These are phyloP conservation scores for Globia sparganii DNA, from an alignment of 2,888 invertebrate species.

Conservation along the genomic window DNA sequence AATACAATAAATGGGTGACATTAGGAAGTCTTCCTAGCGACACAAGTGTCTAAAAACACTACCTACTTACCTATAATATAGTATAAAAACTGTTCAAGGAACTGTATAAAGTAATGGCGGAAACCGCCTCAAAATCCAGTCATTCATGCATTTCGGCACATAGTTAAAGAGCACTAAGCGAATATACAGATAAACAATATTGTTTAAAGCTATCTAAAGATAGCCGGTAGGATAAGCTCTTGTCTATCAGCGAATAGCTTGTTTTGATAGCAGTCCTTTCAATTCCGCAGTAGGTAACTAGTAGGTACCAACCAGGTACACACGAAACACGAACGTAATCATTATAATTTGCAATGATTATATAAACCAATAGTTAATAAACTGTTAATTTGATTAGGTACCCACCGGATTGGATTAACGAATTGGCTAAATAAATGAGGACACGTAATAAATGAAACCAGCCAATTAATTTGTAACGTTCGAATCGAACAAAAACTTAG, in stretches of 20 bases:
- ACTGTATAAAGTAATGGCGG: background rate
- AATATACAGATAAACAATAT: slow-evolving; percentile 1
- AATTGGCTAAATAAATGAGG: slow-evolving; percentile 35
- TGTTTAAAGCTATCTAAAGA: slow-evolving; percentile 3
- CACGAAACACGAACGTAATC: background rate
- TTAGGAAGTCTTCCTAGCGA: background rate
- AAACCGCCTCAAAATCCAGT: background rate
- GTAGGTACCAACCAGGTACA: background rate
- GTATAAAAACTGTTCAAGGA: background rate
- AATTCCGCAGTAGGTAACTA: background rate
- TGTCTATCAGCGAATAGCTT: slow-evolving; percentile 4
- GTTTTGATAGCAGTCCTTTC: slow-evolving; percentile 4
- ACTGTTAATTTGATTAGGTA: slow-evolving; percentile 31
- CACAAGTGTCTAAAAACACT: background rate
- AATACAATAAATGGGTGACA: background rate
- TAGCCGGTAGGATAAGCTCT: background rate
- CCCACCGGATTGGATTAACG: slow-evolving; percentile 25
- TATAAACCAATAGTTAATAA: slow-evolving; percentile 43
- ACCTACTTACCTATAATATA: background rate
- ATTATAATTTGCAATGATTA: slow-evolving; percentile 31
- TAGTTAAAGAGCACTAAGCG: slow-evolving; percentile 1
- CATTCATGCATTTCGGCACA: background rate
- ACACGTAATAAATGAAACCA: slow-evolving; percentile 51
- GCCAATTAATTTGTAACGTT: slow-evolving; percentile 45
- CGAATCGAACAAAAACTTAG: slow-evolving; percentile 46